Base-by-base conservation (phyloP, 1,140 invertebrate genomes). In the Diprion similis region DNA sequence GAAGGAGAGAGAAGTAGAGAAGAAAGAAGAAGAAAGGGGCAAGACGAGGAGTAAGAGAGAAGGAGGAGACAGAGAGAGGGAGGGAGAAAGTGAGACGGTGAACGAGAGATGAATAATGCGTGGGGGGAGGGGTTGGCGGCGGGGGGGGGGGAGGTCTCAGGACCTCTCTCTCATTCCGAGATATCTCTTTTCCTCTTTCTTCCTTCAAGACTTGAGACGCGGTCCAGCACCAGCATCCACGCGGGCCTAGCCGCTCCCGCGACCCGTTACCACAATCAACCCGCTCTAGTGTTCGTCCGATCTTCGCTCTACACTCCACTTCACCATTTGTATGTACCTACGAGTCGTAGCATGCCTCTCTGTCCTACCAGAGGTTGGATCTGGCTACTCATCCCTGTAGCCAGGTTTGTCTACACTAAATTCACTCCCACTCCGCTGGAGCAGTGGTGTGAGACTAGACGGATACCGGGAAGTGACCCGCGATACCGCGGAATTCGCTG, bases 1-100 rank as follows among this genome's bases (percentile, higher is more conserved):
- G 37, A 45, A 68, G 19, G 37, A 68, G 66, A 45, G 18, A 68
- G 66, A 18, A 68, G 10, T 7, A 68, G 37, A 11, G 18, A 68
- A 68, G 66, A 18, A 17, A 17, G 66, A 68, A 77, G 47, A 51
- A 73, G 72, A 37, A 64, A 70, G 71, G 70, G 73, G 70, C 46
- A 66, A 72, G 51, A 67, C 70, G 70, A 72, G 71, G 73, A 76
- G 73, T 72, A 72, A 76, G 74, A 73, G 71, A 77, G 73, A 74
- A 74, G 79, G 68, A 72, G 74, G 73, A 69, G 59, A 47, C 66
- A 66, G 73, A 74, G 66, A 70, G 66, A 24, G 68, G 10, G 24
- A 70, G 66, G 68, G 77, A 78, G 71, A 75, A 76, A 78, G 74
- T 73, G 68, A 76, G 72, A 71, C 17, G 45, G 3, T 19, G 17